These are phyloP conservation scores for Chionoecetes opilio DNA, from an alignment of 1,140 invertebrate species.

Conservation along the genomic window DNA sequence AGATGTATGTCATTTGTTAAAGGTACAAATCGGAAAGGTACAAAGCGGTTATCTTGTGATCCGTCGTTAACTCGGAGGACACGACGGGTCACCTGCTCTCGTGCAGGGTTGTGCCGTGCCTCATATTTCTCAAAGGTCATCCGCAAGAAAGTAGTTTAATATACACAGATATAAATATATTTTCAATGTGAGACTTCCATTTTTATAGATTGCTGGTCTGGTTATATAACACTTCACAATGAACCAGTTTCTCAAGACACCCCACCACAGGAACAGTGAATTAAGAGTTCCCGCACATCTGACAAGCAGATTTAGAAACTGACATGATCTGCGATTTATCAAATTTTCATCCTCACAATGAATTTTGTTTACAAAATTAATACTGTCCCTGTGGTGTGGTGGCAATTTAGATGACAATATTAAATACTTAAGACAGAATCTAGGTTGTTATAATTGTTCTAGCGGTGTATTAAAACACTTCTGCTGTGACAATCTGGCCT, in stretches of 20 bases:
- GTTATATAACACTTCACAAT: neutral
- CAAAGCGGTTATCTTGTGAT: neutral
- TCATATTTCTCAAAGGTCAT: neutral
- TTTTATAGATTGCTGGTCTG: neutral
- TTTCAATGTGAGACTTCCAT: slow-evolving; percentile 19
- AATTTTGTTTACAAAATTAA: too few relatives aligned
- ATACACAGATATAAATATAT: slow-evolving; percentile 29
- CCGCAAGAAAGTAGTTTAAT: neutral
- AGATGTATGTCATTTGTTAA: neutral
- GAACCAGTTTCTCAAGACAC: neutral
- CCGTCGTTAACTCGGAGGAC: neutral
- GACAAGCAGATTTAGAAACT: too few relatives aligned
- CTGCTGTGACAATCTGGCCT: neutral
- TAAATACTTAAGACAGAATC: neutral
- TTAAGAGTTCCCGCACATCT: neutral
- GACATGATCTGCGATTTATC: too few relatives aligned
- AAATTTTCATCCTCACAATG: too few relatives aligned
- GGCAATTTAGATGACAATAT: neutral
- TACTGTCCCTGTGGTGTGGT: neutral
- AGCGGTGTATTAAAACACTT: neutral
- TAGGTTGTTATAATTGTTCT: neutral
- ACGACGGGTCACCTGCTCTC: neutral
- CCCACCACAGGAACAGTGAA: neutral
- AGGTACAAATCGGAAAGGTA: neutral
- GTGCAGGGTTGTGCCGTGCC: neutral